Evolutionary conservation across 2,113 vertebrate genomes (phyloP).

Genomic region (Otocyon megalotis): DNA sequence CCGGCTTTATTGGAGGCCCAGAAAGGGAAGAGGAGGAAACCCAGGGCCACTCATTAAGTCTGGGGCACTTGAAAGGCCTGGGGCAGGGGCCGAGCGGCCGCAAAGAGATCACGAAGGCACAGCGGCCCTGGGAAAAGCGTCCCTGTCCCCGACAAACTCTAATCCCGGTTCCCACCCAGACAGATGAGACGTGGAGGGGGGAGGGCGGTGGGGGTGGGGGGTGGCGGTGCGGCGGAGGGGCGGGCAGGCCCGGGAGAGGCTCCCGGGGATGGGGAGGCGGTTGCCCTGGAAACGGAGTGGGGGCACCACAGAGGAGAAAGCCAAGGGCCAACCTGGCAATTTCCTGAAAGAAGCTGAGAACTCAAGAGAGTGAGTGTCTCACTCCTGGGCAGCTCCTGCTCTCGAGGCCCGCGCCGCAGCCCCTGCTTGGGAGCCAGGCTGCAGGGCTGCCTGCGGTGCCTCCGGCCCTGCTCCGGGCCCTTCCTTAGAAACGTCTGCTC

Average conservation of each 20-base stretch:
- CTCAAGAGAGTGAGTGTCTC: conserved; percentile 50
- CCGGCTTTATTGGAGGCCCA: conserved; percentile 79
- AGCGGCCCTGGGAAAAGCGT: conserved; percentile 76
- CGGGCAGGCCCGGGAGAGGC: conserved; percentile 16
- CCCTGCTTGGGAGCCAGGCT: neutral
- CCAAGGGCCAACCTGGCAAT: conserved; percentile 80
- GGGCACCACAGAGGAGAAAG: conserved; percentile 61
- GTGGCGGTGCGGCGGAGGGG: neutral
- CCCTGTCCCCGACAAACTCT: conserved; percentile 47
- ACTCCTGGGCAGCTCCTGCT: conserved; percentile 51
- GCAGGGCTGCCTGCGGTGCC: neutral
- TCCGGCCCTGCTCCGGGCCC: neutral
- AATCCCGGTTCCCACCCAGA: conserved; percentile 83
- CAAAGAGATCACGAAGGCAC: conserved; percentile 71
- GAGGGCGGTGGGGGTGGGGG: neutral
- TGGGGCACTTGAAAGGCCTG: conserved; percentile 80
- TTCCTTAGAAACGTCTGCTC: conserved; percentile 74
- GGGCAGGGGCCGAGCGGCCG: conserved; percentile 47
- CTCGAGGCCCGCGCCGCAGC: conserved; percentile 15
- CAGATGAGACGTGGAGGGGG: conserved; percentile 74
- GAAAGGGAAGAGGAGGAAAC: conserved; percentile 81
- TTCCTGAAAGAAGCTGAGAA: conserved; percentile 77
- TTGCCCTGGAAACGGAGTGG: conserved; percentile 70
- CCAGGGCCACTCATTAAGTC: conserved; percentile 77
- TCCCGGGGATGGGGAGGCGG: conserved; percentile 63